Evolutionary conservation across 2,113 vertebrate genomes (phyloP), one percentile per base, ranked within the genome.

Genomic region (Semnopithecus entellus): DNA sequence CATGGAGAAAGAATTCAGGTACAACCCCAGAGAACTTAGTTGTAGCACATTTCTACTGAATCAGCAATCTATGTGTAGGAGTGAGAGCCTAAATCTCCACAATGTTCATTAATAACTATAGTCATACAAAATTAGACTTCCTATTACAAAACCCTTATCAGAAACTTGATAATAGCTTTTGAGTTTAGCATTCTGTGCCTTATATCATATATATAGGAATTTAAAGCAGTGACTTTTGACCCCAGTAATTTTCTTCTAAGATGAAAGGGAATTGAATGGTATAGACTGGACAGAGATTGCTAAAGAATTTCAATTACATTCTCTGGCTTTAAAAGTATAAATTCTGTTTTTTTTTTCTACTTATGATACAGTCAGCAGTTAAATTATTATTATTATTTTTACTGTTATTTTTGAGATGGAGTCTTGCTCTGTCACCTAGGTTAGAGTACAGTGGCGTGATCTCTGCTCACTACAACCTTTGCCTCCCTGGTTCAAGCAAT

Each of bases 151-250:
- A 93, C 9, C 30, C 40, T 84, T 95, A 88, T 94, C 76, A 88
- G 72, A 90, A 95, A 95, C 48, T 80, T 80, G 20, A 78, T 84
- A 80, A 95, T 59, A 52, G n/a, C 48, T 92, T 92, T 97, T 91
- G 81, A 81, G 20, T 95, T 89, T 72, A 94, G n/a, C 43, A 57
- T 84, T 96, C 35, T 84, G 57, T n/a, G 40, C 81, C 57, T 90
- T 38, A 80, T 90, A 88, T 52, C 85, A 94, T 72, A 96, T 72
- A 88, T 61, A 14, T 38, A 84, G 16, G 59, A 72, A 96, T 72
- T 97, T 95, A 96, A 85, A 83, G 50, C 43, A 59, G 72, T 96
- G 95, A 88, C 76, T 96, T 97, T 94, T 92, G 76, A 95, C 85
- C 64, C 12, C 84, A 72, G 57, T 91, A 93, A 96, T 97, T 95